These are phyloP conservation scores for Escarpia spicata DNA, from an alignment of 2,888 invertebrate genomes.

Conservation along the genomic window DNA sequence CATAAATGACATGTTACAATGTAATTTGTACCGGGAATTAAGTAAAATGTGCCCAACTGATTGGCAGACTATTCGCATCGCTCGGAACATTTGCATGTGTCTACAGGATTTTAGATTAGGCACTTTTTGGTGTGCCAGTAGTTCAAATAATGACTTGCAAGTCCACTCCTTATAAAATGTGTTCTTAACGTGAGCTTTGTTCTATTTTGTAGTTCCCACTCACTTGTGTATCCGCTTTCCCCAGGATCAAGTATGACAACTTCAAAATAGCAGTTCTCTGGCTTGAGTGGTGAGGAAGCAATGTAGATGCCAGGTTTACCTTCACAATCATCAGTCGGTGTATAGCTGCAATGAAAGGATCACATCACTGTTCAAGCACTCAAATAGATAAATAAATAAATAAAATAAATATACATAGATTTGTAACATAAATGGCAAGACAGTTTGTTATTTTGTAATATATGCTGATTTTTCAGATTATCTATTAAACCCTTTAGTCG, in stretches of 20 bases:
- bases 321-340: constrained; percentile 51
- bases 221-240: constrained; percentile 58
- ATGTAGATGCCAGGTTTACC: constrained; percentile 64
- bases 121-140: not conserved
- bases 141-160: constrained; percentile 10
- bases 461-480: not conserved
- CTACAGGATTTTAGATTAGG: not conserved
- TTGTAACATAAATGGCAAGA: not conserved
- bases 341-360: constrained; percentile 54
- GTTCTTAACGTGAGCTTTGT: not conserved
- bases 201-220: constrained; percentile 27
- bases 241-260: constrained; percentile 64
- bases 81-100: not conserved
- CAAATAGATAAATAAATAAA: no score
- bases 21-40: no score
- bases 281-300: constrained; percentile 57
- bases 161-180: not conserved
- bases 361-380: not conserved
- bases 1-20: no score
- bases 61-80: no score
- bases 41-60: no score
- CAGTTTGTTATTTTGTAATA: not conserved
- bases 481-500: not conserved
- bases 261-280: constrained; percentile 64
- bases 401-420: no score